Conservation (phyloP, 2,797 vertebrate species). For the Muraenolepis orangiensis region DNA sequence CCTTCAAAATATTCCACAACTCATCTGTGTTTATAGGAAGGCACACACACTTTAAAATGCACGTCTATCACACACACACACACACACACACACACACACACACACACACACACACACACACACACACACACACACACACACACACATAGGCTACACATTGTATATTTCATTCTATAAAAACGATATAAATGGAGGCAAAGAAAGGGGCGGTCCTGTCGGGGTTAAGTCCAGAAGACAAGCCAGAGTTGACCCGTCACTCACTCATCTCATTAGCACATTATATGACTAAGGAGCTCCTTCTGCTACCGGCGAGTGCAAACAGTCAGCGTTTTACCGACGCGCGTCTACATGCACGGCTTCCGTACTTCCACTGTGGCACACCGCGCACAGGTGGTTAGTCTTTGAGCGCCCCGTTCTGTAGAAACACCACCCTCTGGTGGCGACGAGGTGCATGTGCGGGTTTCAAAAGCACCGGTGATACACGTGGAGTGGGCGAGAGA, state of each 20-base stretch:
- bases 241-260: slow-evolving; percentile 46
- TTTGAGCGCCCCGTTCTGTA: not conserved
- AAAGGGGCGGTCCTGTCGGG: slow-evolving; percentile 45
- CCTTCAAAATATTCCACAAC: not conserved
- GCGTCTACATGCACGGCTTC: slow-evolving; percentile 18
- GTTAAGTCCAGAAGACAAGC: slow-evolving; percentile 44
- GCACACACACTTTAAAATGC: not conserved
- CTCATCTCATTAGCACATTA: slow-evolving; percentile 73
- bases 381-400: slow-evolving; percentile 21
- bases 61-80: no score
- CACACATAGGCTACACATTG: not conserved
- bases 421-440: slow-evolving; percentile 46
- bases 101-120: not conserved
- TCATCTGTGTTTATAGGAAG: not conserved
- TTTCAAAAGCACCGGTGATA: no score
- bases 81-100: slow-evolving; percentile 6
- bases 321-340: slow-evolving; percentile 62
- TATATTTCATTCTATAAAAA: not conserved
- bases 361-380: slow-evolving; percentile 11
- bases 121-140: slow-evolving; percentile 1
- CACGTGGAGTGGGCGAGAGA: no score
- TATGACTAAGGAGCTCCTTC: slow-evolving; percentile 67
- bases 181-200: slow-evolving; percentile 29
- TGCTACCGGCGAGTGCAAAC: slow-evolving; percentile 50
- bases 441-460: not conserved